phyloP scores from a whole-genome alignment of 2,888 invertebrate species.

The Dryadula phaetusa region DNA sequence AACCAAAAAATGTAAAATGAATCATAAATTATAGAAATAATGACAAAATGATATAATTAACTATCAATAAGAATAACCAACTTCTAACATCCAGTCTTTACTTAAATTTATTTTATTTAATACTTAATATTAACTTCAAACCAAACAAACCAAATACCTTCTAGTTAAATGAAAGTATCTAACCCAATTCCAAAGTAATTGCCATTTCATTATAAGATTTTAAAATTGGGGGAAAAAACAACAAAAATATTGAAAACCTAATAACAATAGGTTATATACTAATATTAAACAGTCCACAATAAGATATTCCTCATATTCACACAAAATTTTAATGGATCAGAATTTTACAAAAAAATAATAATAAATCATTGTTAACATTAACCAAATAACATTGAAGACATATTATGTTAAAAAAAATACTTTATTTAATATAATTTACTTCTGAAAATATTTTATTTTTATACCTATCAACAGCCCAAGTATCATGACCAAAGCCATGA shows the following conservation, averaged over 20 bases:
- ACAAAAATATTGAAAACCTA: too few relatives aligned
- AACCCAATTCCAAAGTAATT: background rate
- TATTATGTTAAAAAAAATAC: too few relatives aligned
- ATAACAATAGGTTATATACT: background rate
- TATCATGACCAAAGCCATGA: too few relatives aligned
- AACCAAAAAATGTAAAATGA: background rate
- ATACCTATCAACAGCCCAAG: too few relatives aligned
- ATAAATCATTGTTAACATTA: too few relatives aligned
- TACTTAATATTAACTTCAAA: constrained; percentile 38
- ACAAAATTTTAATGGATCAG: background rate
- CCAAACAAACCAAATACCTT: constrained; percentile 30
- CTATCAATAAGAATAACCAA: constrained; percentile 29
- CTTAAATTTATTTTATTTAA: constrained; percentile 37
- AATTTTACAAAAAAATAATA: too few relatives aligned
- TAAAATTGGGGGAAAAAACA: too few relatives aligned
- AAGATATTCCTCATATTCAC: background rate
- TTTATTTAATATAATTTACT: too few relatives aligned
- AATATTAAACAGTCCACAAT: background rate
- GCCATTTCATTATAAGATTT: too few relatives aligned
- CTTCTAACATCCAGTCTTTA: constrained; percentile 42
- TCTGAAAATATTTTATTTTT: too few relatives aligned
- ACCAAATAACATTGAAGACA: too few relatives aligned
- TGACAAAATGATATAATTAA: background rate
- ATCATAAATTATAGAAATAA: constrained; percentile 4
- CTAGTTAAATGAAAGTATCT: background rate